Conservation (phyloP, 2,888 invertebrate species). For the Scaptomyza tumidula region DNA sequence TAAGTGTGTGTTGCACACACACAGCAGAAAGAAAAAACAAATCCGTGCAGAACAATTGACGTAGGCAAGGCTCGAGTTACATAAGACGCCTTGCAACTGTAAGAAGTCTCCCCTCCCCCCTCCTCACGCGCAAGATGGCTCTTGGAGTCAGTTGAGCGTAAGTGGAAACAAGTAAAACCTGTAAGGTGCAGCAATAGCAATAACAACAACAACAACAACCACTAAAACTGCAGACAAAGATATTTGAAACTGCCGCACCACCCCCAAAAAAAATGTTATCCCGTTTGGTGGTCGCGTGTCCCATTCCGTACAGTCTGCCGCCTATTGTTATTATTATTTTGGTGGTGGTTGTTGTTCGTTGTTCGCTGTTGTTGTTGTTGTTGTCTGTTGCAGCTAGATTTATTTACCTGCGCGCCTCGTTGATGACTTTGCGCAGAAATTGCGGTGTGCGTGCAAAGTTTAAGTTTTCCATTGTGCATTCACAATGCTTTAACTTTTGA, state of each 20-base stretch:
- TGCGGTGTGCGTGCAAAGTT: slow-evolving; percentile 83
- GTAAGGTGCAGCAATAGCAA: slow-evolving; percentile 67
- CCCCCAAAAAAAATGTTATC: slow-evolving; percentile 30
- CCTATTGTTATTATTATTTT: slow-evolving; percentile 7
- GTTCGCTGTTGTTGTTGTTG: slow-evolving; percentile 12
- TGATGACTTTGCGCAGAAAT: slow-evolving; percentile 83
- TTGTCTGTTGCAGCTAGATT: slow-evolving; percentile 40
- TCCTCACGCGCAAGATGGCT: no score
- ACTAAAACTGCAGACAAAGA: slow-evolving; percentile 46
- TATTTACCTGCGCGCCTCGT: slow-evolving; percentile 81
- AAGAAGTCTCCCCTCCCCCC: background rate
- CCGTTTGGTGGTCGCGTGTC: slow-evolving; percentile 9
- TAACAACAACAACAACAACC: slow-evolving; percentile 46
- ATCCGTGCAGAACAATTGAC: slow-evolving; percentile 60
- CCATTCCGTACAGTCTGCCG: slow-evolving; percentile 30
- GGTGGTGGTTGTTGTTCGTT: slow-evolving; percentile 42
- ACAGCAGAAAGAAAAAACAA: slow-evolving; percentile 17
- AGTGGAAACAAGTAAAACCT: slow-evolving; percentile 71
- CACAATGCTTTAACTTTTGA: slow-evolving; percentile 47
- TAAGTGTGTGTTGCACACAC: slow-evolving; percentile 59
- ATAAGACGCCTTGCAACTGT: slow-evolving; percentile 66
- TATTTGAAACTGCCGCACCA: slow-evolving; percentile 23
- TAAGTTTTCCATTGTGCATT: slow-evolving; percentile 82
- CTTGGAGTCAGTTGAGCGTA: slow-evolving; percentile 19
- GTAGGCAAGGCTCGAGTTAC: slow-evolving; percentile 70